Evolutionary conservation across 2,113 vertebrate species (phyloP).

Genomic region (Numenius arquata): DNA sequence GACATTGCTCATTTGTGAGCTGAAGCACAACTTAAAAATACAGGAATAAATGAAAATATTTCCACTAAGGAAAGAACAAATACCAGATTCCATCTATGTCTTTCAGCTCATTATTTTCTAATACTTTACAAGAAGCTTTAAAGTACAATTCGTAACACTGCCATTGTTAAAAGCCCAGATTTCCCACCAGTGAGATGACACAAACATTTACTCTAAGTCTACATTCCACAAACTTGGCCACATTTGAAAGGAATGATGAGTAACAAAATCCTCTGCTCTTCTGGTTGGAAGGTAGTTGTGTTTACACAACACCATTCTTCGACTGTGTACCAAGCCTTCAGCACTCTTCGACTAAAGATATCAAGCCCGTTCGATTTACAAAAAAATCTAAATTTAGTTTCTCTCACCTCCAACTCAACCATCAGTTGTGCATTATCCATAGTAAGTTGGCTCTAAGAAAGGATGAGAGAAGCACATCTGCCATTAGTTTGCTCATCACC

Average conservation of each 20-base stretch:
- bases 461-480: conserved; percentile 53
- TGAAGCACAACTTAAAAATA: neutral
- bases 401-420: conserved; percentile 18
- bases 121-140: conserved; percentile 38
- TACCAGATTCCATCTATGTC: neutral
- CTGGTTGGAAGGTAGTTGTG: conserved; percentile 53
- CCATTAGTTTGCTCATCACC: conserved; percentile 59
- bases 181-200: conserved; percentile 58
- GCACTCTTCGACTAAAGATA: conserved; percentile 33
- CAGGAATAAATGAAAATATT: neutral
- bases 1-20: neutral
- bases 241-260: conserved; percentile 69
- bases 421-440: neutral
- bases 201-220: conserved; percentile 67
- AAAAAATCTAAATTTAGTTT: neutral
- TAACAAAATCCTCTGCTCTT: conserved; percentile 62
- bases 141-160: conserved; percentile 21
- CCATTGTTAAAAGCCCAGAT: conserved; percentile 36
- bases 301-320: conserved; percentile 56
- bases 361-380: neutral
- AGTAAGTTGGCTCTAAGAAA: conserved; percentile 14
- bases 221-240: conserved; percentile 47
- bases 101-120: conserved; percentile 48
- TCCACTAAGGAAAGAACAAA: neutral
- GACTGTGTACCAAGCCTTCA: conserved; percentile 13